These are phyloP conservation scores for Tipula unca DNA, from an alignment of 2,888 invertebrate species.

Conservation along the genomic window DNA sequence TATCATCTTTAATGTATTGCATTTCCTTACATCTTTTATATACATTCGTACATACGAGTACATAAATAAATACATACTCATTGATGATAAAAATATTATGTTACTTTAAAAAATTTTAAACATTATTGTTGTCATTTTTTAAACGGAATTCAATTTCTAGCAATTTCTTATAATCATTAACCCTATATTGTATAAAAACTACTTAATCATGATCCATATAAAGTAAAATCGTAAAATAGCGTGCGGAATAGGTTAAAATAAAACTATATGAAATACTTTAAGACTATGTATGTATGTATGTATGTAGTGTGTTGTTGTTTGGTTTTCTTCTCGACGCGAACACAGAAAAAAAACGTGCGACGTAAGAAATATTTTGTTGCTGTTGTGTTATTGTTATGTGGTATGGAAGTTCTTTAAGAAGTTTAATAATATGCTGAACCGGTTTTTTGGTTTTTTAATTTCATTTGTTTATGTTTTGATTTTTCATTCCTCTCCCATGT, in stretches of 20 bases:
- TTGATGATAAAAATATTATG: not conserved
- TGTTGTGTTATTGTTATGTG: not conserved
- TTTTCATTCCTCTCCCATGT: slow-evolving; percentile 8
- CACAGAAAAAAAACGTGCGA: not conserved
- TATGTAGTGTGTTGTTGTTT: not conserved
- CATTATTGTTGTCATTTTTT: not conserved
- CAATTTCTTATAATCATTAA: not conserved
- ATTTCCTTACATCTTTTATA: not conserved
- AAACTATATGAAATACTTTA: not conserved
- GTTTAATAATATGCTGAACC: not conserved
- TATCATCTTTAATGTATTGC: not conserved
- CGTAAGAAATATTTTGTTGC: not conserved
- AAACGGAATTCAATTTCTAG: not conserved
- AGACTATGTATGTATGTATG: not conserved
- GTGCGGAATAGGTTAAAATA: not conserved
- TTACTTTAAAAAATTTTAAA: not conserved
- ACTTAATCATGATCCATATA: not conserved
- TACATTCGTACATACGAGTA: not conserved
- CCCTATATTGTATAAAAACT: not conserved
- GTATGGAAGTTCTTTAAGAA: not conserved
- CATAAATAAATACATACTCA: too few species aligned
- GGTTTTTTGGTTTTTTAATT: not conserved
- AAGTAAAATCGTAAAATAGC: not conserved
- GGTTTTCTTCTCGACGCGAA: not conserved
- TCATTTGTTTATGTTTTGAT: not conserved